phyloP scores from a whole-genome alignment of 2,113 vertebrate species.

The Aptenodytes patagonicus region DNA sequence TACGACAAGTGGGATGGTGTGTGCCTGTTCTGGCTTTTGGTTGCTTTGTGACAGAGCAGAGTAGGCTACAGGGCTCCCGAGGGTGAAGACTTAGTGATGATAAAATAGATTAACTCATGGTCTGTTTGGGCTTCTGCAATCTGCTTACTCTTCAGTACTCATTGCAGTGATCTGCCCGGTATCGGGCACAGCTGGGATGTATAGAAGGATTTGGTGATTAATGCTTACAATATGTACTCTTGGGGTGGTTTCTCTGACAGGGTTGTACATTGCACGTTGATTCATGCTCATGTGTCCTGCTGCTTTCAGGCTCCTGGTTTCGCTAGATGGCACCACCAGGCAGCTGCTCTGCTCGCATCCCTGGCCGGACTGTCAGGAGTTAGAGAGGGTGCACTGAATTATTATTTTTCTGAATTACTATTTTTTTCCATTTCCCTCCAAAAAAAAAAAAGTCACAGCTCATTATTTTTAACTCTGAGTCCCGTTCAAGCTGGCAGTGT shows the following conservation, averaged over 20 bases:
- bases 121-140: neutral
- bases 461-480: neutral
- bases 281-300: accelerated
- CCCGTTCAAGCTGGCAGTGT: neutral
- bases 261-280: accelerated
- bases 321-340: neutral
- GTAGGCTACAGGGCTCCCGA: neutral
- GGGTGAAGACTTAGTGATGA: neutral
- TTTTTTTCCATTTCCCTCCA: neutral
- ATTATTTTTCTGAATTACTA: too few species aligned
- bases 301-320: neutral
- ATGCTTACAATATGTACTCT: too few species aligned
- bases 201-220: neutral
- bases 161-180: accelerated
- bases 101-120: neutral
- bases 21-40: neutral
- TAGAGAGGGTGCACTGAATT: neutral
- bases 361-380: accelerated
- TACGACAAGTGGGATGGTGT: neutral
- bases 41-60: neutral
- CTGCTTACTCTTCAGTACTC: neutral
- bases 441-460: neutral
- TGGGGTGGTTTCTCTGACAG: neutral
- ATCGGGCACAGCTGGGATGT: neutral
- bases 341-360: neutral